A percentile compares a stretch with the other conserved stretches of the same genome.
These are phyloP conservation scores for Nansenia antarctica DNA, from an alignment of 2,113 vertebrate species.

Conservation along the genomic window DNA sequence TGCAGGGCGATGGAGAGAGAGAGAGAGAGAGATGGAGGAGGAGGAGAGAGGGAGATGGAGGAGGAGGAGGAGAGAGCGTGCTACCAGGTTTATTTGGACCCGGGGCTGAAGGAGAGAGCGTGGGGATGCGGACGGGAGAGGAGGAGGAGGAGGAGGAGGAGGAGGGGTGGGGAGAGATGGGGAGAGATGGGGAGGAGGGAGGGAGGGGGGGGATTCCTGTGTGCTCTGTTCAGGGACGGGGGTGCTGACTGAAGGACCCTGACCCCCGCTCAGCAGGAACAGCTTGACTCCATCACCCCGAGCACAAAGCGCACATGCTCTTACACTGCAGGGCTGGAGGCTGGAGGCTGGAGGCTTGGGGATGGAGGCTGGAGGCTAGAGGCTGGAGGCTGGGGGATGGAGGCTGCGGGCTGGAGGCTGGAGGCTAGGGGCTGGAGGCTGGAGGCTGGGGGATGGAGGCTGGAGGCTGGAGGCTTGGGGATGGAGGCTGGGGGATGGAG, in stretches of 20 bases:
- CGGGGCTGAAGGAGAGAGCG: conserved; percentile 48
- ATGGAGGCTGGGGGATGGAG: too few species aligned
- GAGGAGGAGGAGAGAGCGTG: conserved; percentile 25
- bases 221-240: conserved; percentile 77
- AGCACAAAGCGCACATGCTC: conserved; percentile 60
- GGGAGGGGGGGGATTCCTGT: conserved; percentile 67
- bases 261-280: conserved; percentile 75
- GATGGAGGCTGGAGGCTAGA: too few species aligned
- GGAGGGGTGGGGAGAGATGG: too few species aligned
- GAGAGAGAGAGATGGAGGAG: conserved; percentile 20
- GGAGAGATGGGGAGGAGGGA: conserved; percentile 46
- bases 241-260: conserved; percentile 81
- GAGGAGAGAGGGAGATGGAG: conserved; percentile 9
- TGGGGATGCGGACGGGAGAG: conserved; percentile 43
- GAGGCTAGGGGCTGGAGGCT: too few species aligned
- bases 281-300: conserved; percentile 73
- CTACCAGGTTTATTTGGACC: conserved; percentile 77
- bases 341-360: too few species aligned
- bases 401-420: too few species aligned
- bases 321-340: conserved; percentile 46
- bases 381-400: too few species aligned
- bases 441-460: too few species aligned
- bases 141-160: conserved; percentile 43
- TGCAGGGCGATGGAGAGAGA: conserved; percentile 53
- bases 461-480: too few species aligned